Percentiles rank a stretch among this genome's conserved stretches.
Conservation (phyloP, 2,888 invertebrate genomes). For the Digitonthophagus gazella region DNA sequence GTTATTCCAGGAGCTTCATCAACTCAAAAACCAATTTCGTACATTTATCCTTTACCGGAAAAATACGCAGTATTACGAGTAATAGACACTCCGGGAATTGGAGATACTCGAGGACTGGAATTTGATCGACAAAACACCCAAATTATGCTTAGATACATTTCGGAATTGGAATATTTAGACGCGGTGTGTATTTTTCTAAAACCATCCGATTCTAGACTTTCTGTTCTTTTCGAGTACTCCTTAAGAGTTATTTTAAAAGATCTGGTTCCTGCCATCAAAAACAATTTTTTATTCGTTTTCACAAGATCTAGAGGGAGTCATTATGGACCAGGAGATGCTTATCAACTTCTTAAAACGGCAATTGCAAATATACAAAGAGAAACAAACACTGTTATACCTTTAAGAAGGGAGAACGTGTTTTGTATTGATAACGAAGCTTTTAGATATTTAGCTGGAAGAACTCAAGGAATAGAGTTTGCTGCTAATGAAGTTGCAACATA, state of each 20-base stretch:
- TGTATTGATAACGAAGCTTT: slow-evolving; percentile 47
- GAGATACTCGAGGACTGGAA: slow-evolving; percentile 33
- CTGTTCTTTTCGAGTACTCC: slow-evolving; percentile 43
- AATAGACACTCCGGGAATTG: slow-evolving; percentile 46
- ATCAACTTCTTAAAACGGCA: slow-evolving; percentile 35
- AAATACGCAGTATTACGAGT: slow-evolving; percentile 31
- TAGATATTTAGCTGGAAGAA: slow-evolving; percentile 40
- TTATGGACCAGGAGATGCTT: slow-evolving; percentile 43
- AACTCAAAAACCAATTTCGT: slow-evolving; percentile 49
- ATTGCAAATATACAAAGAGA: slow-evolving; percentile 34
- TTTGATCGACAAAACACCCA: slow-evolving; percentile 35
- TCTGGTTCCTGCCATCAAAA: slow-evolving; percentile 42
- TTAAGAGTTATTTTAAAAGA: slow-evolving; percentile 42
- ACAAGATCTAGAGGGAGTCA: slow-evolving; percentile 41
- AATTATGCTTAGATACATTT: slow-evolving; percentile 39
- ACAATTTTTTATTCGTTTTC: slow-evolving; percentile 45
- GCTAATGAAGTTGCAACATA: slow-evolving; percentile 29
- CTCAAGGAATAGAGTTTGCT: slow-evolving; percentile 34
- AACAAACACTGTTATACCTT: slow-evolving; percentile 37
- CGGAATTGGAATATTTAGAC: slow-evolving; percentile 41
- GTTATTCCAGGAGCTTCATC: slow-evolving; percentile 29
- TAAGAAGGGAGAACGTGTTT: slow-evolving; percentile 40
- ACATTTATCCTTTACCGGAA: slow-evolving; percentile 59
- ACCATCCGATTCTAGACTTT: slow-evolving; percentile 40
- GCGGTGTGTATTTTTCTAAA: slow-evolving; percentile 43